phyloP scores from a whole-genome alignment of 2,113 vertebrate species.

The human (Homo sapiens) region DNA sequence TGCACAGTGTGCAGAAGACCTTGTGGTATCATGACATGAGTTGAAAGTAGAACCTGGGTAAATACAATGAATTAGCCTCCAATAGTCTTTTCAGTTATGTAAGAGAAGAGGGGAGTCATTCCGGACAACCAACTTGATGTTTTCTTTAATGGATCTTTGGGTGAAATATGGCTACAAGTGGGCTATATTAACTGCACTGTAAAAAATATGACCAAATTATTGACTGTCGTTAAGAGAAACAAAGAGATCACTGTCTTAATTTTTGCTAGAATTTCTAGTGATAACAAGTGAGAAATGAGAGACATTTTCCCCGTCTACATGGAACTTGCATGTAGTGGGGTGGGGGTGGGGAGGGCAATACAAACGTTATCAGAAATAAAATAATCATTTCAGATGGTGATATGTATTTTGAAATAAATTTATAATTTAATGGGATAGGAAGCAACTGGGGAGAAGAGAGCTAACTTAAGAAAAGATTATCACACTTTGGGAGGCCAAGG shows the following conservation, averaged over 20 bases:
- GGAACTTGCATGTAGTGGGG: background rate
- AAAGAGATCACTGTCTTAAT: background rate
- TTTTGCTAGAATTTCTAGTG: background rate
- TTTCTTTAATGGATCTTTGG: background rate
- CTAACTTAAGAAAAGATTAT: background rate
- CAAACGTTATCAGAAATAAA: background rate
- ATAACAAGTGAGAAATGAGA: background rate
- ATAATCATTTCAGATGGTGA: background rate
- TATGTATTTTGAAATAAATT: background rate
- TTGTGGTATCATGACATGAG: background rate
- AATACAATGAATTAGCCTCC: background rate
- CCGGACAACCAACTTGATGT: background rate
- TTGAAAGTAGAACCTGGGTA: background rate
- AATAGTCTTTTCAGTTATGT: background rate
- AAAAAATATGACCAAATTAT: background rate
- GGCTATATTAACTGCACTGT: background rate
- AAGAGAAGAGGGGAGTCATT: background rate
- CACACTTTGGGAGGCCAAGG: no score
- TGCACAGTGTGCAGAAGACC: background rate
- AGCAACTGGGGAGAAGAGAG: background rate
- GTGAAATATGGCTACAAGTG: background rate
- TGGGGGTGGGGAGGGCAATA: rapidly evolving
- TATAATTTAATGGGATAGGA: background rate
- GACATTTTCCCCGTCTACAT: background rate
- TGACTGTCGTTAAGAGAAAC: background rate